A percentile compares a stretch with the other conserved stretches of the same genome.
phyloP scores from a whole-genome alignment of 2,888 invertebrate species.

The Anthophora plumipes region DNA sequence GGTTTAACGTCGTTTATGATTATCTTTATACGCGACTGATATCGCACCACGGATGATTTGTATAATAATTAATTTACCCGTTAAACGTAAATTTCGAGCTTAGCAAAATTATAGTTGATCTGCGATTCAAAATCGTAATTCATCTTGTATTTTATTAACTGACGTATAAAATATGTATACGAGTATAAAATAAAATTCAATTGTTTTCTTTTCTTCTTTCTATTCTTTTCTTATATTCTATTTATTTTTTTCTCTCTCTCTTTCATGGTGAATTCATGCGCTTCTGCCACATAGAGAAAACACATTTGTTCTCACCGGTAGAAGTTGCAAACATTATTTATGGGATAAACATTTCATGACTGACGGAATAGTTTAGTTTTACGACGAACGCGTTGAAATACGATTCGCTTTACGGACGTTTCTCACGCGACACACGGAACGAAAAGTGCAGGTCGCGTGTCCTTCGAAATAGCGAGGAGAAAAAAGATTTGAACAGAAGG shows the following conservation, averaged over 20 bases:
- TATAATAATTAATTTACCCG: slow-evolving; percentile 19
- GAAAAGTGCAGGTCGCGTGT: background rate
- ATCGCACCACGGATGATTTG: slow-evolving; percentile 9
- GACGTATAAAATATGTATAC: too few species aligned
- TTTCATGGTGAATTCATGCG: too few species aligned
- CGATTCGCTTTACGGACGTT: slow-evolving; percentile 13
- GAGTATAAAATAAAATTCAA: too few species aligned
- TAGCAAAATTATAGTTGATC: slow-evolving; percentile 3
- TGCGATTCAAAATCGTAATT: too few species aligned
- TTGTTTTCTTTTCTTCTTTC: too few species aligned
- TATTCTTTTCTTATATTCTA: too few species aligned
- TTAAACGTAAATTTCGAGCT: background rate
- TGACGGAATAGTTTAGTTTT: slow-evolving; percentile 15
- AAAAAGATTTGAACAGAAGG: background rate
- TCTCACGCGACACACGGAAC: background rate
- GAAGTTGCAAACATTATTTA: background rate
- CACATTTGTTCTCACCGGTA: background rate
- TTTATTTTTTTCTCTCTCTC: too few species aligned
- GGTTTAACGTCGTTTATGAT: slow-evolving; percentile 1
- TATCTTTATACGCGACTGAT: background rate
- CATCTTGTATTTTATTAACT: too few species aligned
- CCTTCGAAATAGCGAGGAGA: background rate
- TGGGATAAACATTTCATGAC: slow-evolving; percentile 11
- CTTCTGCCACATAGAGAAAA: too few species aligned
- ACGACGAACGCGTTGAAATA: slow-evolving; percentile 8